Conservation (phyloP, 2,888 invertebrate genomes). For the Chrysolina americana region DNA sequence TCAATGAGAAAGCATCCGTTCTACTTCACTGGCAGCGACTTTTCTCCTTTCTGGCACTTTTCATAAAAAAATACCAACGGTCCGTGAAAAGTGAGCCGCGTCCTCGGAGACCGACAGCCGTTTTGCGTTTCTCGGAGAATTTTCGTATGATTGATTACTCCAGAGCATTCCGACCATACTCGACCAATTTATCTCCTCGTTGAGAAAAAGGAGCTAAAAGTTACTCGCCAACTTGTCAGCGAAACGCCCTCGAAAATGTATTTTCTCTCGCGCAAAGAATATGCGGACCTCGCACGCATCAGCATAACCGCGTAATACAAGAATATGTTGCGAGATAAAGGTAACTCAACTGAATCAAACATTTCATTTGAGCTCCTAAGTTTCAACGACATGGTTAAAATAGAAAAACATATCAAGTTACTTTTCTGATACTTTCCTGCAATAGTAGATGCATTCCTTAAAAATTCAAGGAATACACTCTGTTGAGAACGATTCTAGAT, state of each 20-base stretch:
- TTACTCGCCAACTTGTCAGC: constrained; percentile 49
- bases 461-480: no score
- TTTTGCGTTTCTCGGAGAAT: constrained; percentile 40
- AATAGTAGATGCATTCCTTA: no score
- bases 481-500: no score
- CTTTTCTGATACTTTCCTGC: no score
- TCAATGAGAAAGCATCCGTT: neutral
- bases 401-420: no score
- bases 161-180: constrained; percentile 43
- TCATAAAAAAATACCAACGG: neutral
- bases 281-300: neutral
- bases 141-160: constrained; percentile 52
- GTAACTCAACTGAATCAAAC: no score
- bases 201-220: constrained; percentile 36
- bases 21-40: neutral
- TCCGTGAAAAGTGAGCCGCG: constrained; percentile 31
- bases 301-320: neutral
- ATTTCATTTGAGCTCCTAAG: no score
- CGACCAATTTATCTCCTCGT: constrained; percentile 49
- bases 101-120: constrained; percentile 42
- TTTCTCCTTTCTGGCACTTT: neutral
- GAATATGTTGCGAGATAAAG: neutral
- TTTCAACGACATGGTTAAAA: no score
- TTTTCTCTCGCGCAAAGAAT: constrained; percentile 22
- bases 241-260: constrained; percentile 41